phyloP scores from a whole-genome alignment of 37 sponge, comb jelly and placozoan genomes.

The Mnemiopsis leidyi region DNA sequence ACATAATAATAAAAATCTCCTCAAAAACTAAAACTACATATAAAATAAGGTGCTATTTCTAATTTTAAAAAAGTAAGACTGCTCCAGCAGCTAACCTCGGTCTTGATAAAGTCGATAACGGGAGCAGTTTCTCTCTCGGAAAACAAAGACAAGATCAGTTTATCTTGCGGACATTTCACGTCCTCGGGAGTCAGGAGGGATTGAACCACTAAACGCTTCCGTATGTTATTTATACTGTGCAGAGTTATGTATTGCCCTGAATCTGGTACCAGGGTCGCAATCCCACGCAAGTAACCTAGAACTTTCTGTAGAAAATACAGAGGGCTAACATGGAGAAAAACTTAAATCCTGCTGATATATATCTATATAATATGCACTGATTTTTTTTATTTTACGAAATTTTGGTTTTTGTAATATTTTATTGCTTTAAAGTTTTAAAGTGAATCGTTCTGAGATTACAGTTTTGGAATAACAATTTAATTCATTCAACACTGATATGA shows the following conservation, averaged over 20 bases:
- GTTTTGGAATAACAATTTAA: no score
- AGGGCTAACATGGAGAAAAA: no score
- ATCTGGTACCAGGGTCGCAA: background rate
- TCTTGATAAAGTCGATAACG: slow-evolving; percentile 30
- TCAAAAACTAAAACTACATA: background rate
- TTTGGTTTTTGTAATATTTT: no score
- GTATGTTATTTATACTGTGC: background rate
- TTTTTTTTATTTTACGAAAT: no score
- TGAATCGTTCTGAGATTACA: no score
- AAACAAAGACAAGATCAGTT: slow-evolving; percentile 4
- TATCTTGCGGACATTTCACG: background rate
- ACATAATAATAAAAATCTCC: no score
- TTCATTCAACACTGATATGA: no score
- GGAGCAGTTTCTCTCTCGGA: slow-evolving; percentile 29
- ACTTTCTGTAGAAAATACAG: background rate
- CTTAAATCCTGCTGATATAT: no score
- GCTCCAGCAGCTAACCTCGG: slow-evolving; percentile 39
- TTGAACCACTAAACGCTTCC: slow-evolving; percentile 14
- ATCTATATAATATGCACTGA: no score
- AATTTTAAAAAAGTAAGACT: no score
- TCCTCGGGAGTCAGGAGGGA: background rate
- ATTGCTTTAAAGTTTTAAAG: no score
- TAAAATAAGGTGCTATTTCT: no score
- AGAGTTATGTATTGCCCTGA: background rate
- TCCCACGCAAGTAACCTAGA: background rate